phyloP scores from a whole-genome alignment of 2,797 vertebrate genomes.

The Parauchenoglanis punctatus region DNA sequence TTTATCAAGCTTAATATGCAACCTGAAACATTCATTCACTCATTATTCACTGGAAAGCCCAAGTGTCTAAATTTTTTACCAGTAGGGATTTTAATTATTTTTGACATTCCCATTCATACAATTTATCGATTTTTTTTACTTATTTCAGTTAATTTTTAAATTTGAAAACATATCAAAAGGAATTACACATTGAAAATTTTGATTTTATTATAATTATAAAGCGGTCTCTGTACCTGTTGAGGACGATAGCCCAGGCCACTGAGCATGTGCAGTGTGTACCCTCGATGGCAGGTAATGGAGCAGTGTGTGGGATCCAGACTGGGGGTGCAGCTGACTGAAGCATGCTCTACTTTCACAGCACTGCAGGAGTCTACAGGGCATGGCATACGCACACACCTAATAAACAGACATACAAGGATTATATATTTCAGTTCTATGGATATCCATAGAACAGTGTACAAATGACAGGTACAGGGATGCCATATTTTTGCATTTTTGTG shows the following conservation, averaged over 20 bases:
- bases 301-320: slow-evolving; percentile 73
- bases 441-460: not conserved
- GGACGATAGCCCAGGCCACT: slow-evolving; percentile 62
- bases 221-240: slow-evolving; percentile 67
- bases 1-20: not conserved
- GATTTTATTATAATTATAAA: not conserved
- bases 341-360: slow-evolving; percentile 71
- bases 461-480: not conserved
- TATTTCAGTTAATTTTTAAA: not conserved
- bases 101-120: not conserved
- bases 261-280: slow-evolving; percentile 74
- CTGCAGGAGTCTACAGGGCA: slow-evolving; percentile 73
- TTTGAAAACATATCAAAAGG: not conserved
- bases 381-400: slow-evolving; percentile 73
- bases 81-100: not conserved
- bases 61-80: not conserved
- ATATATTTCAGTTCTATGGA: slow-evolving; percentile 1
- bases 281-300: slow-evolving; percentile 78
- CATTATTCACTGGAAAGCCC: not conserved
- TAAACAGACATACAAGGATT: not conserved
- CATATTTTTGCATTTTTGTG: not conserved
- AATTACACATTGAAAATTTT: not conserved
- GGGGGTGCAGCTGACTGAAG: slow-evolving; percentile 79
- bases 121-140: not conserved
- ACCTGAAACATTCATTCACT: not conserved